Base-by-base conservation (phyloP, 2,113 vertebrate genomes). In the Egretta garzetta region DNA sequence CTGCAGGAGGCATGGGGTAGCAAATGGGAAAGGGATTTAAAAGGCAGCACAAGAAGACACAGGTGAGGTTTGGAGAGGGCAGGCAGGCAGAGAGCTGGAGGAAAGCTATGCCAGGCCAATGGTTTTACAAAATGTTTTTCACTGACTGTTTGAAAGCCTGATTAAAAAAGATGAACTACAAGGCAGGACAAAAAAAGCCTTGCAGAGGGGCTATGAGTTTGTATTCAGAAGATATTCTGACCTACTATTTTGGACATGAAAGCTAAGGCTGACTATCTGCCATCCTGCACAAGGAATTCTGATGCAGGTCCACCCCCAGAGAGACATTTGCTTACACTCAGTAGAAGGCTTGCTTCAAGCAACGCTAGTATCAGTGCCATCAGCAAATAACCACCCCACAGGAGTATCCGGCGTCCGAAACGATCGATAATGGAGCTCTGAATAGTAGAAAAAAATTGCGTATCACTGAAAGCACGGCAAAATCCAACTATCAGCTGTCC, bases 361-460 rank as follows among this genome's bases (percentile, higher is more conserved):
- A 98, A 13, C 64, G 79, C 88, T 97, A 98, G 93, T 32, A 98
- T 94, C 66, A 98, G 23, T 6, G 97, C 98, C 98, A 99, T 99
- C 91, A 98, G 30, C n/a, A 97, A 52, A 73, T 98, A 99, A 63
- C 99, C 98, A 21, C 97, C 98, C 43, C 98, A 98, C 95, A 99
- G 95, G 47, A 99, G 97, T 26, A 91, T 86, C 66, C 98, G 98
- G 68, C 98, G 97, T 28, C 98, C 98, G 16, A 96, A 96, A 8
- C 72, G 97, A 27, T 98, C 98, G 1, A 99, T 98, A 41, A 98
- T 80, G 73, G 98, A 97, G 85, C 97, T 98, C 99, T 99, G 95
- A 53, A 33, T 75, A 80, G 80, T 3, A 68, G n/a, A 90, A 81
- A 85, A 37, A 32, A n/a, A 30, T 4, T 14, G 37, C 2, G 0